Evolutionary conservation across 2,113 vertebrate genomes (phyloP).

Genomic region (Dasyprocta punctata): DNA sequence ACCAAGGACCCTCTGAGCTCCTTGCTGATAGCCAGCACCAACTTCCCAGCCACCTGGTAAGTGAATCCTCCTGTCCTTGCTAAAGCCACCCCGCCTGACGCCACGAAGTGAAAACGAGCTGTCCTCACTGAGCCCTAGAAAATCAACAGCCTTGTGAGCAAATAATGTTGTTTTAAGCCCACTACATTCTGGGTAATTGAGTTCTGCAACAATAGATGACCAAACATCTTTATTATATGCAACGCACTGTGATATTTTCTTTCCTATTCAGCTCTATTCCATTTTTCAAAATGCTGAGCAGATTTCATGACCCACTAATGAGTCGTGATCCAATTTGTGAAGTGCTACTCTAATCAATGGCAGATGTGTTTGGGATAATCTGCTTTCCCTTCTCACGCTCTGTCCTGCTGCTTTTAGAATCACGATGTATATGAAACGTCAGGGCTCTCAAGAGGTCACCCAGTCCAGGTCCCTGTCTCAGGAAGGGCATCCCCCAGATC

Average conservation of each 20-base stretch:
- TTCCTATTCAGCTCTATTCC: neutral
- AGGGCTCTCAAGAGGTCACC: neutral
- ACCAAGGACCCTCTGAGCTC: neutral
- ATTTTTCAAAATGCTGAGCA: slow-evolving; percentile 45
- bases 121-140: neutral
- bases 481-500: neutral
- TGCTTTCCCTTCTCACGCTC: neutral
- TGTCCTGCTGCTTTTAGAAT: neutral
- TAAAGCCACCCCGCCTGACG: neutral
- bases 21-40: neutral
- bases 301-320: slow-evolving; percentile 28
- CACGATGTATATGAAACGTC: neutral
- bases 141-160: neutral
- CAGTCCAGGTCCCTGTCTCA: neutral
- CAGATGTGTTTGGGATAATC: neutral
- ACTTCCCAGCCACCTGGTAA: neutral
- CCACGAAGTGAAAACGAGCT: neutral
- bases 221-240: neutral
- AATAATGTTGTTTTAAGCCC: neutral
- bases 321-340: neutral
- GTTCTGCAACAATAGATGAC: neutral
- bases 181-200: neutral
- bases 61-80: neutral
- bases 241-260: neutral
- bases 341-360: neutral